A percentile compares a stretch with the other conserved stretches of the same genome.
Evolutionary conservation across 2,888 invertebrate genomes (phyloP).

Genomic region (Serripes groenlandicus): DNA sequence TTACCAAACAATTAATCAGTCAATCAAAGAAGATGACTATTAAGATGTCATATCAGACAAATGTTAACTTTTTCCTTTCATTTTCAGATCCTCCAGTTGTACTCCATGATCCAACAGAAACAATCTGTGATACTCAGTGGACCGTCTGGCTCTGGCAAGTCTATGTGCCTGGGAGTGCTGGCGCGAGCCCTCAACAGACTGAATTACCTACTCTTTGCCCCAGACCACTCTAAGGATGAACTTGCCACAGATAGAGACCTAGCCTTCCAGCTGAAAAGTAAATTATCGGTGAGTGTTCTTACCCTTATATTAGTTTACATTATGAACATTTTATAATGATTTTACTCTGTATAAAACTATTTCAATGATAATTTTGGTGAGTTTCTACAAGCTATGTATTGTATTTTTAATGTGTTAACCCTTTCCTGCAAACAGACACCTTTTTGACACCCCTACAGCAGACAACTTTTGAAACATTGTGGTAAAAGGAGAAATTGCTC

Average conservation of each 20-base stretch:
- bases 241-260: constrained; percentile 76
- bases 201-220: constrained; percentile 80
- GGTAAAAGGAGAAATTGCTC: no score
- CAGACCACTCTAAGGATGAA: constrained; percentile 81
- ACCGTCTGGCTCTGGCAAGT: constrained; percentile 84
- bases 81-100: constrained; percentile 81
- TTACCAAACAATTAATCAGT: no score
- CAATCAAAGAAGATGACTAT: no score
- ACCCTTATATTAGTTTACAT: no score
- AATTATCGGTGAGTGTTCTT: constrained; percentile 78
- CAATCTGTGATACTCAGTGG: constrained; percentile 82
- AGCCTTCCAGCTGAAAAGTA: constrained; percentile 73
- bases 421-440: no score
- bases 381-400: no score
- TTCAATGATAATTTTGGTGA: no score
- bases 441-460: no score
- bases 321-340: no score
- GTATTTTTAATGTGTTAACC: no score
- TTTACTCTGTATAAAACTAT: no score
- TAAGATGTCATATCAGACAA: background rate
- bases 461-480: no score
- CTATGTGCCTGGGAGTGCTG: constrained; percentile 78
- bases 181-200: constrained; percentile 82
- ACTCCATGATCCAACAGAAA: constrained; percentile 79
- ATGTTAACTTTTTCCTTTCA: background rate